Evolutionary conservation across 1,140 invertebrate genomes (phyloP).

Genomic region (Bombus superbus): DNA sequence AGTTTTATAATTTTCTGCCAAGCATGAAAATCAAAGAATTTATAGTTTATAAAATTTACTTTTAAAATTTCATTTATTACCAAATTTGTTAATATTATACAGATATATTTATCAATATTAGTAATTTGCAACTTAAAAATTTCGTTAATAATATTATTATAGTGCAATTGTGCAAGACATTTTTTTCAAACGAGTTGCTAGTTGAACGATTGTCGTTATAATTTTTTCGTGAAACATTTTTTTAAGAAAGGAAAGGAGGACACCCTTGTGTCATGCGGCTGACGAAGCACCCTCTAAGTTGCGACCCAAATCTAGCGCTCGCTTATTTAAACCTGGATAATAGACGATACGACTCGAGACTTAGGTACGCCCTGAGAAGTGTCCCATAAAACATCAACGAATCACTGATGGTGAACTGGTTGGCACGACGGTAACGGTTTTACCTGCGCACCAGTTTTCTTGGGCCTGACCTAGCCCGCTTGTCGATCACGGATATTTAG

Average conservation of each 20-base stretch:
- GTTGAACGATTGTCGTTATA: neutral
- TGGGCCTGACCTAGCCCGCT: conserved; percentile 60
- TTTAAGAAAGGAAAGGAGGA: neutral
- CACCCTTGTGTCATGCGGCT: neutral
- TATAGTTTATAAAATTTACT: too few species aligned
- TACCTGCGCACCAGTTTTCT: conserved; percentile 66
- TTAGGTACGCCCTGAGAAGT: conserved; percentile 60
- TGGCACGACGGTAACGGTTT: conserved; percentile 69
- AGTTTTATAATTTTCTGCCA: neutral
- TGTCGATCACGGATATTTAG: conserved; percentile 72
- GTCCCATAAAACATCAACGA: conserved; percentile 64
- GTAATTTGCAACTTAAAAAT: neutral
- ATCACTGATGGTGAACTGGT: conserved; percentile 52
- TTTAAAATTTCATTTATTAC: too few species aligned
- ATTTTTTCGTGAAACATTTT: neutral
- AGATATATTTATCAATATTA: too few species aligned
- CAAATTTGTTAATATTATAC: too few species aligned
- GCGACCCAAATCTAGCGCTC: conserved; percentile 13
- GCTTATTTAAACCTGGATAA: conserved; percentile 43
- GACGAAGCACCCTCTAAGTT: neutral
- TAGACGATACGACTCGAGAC: conserved; percentile 50
- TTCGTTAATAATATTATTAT: neutral
- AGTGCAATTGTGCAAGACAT: neutral
- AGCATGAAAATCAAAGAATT: neutral
- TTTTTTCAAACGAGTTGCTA: neutral